Evolutionary conservation across 2,113 vertebrate genomes (phyloP), one percentile per base, ranked within the genome.

Genomic region (human (Homo sapiens)): DNA sequence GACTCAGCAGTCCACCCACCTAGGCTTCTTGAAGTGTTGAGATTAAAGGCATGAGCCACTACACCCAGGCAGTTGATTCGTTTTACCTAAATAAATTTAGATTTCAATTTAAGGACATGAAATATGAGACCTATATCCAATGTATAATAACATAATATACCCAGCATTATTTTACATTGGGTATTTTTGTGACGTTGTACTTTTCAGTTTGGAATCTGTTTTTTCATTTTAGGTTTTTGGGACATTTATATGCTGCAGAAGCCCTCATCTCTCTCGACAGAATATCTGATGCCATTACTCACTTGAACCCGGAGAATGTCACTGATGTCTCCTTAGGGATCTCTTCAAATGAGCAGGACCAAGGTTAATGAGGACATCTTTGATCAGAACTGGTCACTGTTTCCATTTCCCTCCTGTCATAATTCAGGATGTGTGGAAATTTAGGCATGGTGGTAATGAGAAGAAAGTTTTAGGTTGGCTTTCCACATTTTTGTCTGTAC

Each of bases 261-360:
- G 99, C 99, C 75, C 99, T 99, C 97, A 99, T 99, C 98, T 99
- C 99, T 97, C 97, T 99, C 97, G 99, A 99, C 99, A 99, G 99
- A 98, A 99, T 99, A 98, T 99, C 99, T 35, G 99, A 99, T 85
- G 99, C 99, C 38, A 99, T 99, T 93, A 98, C 99, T 95, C 99
- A 99, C 98, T 99, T 99, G 98, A 99, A 99, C 98, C 99, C 99
- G 0, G 99, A 99, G 98, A 99, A 99, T 1, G 99, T 99, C 98
- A 99, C 99, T 13, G 99, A 99, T 66, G 99, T 99, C 93, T 99
- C 99, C 61, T 98, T 99, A 32, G 99, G 99, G 61, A 98, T 99
- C 83, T 99, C 99, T 87, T 99, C 99, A 96, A 99, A 99, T 35
- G 99, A 99, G 72, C 99, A 99, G 95, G 99, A 99, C 98, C 99